A percentile compares a stretch with the other conserved stretches of the same genome.
Conservation (phyloP, 2,113 vertebrate species). For the Cyprinus carpio region DNA sequence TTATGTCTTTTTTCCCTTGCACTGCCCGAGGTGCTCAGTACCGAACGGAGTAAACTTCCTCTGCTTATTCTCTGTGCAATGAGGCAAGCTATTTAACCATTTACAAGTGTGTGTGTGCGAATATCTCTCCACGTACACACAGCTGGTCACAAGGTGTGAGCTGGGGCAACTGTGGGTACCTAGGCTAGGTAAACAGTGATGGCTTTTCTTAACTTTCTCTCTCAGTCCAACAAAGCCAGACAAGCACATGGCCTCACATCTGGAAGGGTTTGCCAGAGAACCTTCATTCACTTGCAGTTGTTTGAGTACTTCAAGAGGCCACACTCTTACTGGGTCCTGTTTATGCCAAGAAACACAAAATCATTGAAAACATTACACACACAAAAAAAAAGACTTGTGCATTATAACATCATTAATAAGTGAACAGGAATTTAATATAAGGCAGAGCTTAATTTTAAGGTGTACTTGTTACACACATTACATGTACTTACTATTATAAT, state of each 20-base stretch:
- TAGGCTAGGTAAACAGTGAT: slow-evolving; percentile 61
- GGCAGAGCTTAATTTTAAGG: no score
- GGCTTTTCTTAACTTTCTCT: slow-evolving; percentile 49
- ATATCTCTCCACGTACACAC: slow-evolving; percentile 58
- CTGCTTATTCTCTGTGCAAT: slow-evolving; percentile 40
- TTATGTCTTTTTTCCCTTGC: slow-evolving; percentile 41
- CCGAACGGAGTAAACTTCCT: slow-evolving; percentile 35
- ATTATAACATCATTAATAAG: background rate
- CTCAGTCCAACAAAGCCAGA: slow-evolving; percentile 51
- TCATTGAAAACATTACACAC: background rate
- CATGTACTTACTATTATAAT: no score
- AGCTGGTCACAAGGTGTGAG: slow-evolving; percentile 77
- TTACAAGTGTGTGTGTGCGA: slow-evolving; percentile 46
- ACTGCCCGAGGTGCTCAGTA: slow-evolving; percentile 33
- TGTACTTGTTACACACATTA: no score
- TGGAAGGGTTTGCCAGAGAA: slow-evolving; percentile 65
- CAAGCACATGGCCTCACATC: slow-evolving; percentile 69
- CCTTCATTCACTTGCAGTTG: slow-evolving; percentile 58
- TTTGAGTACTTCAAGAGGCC: slow-evolving; percentile 51
- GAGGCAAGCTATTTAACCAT: slow-evolving; percentile 25
- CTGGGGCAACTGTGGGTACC: slow-evolving; percentile 50
- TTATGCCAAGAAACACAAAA: background rate
- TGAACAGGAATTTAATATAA: background rate
- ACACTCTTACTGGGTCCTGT: slow-evolving; percentile 28
- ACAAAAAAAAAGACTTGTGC: background rate